phyloP scores from a whole-genome alignment of 2,113 vertebrate genomes.

The Fregata magnificens region DNA sequence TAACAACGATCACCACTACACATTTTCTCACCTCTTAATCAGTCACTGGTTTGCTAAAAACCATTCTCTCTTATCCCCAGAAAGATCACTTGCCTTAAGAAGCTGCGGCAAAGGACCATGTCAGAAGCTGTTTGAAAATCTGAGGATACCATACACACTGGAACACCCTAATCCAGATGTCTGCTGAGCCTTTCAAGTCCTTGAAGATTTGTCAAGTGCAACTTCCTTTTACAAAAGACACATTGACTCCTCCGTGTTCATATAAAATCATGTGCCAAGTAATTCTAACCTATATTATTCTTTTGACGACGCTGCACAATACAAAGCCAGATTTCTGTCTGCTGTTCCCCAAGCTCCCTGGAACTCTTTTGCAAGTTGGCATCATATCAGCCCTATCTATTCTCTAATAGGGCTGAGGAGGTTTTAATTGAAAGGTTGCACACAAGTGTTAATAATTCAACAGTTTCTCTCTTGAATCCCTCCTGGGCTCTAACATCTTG shows the following conservation, averaged over 20 bases:
- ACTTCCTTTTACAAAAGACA: neutral
- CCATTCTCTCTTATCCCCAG: neutral
- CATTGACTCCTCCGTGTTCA: neutral
- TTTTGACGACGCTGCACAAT: neutral
- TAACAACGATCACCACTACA: neutral
- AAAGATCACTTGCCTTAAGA: neutral
- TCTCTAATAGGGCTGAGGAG: neutral
- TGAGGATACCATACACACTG: neutral
- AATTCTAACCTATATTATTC: neutral
- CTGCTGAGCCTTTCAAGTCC: neutral
- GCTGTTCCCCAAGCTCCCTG: neutral
- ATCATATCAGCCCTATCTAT: neutral
- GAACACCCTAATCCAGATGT: neutral
- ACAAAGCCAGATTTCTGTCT: neutral
- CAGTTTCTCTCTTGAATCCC: neutral
- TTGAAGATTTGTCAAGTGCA: neutral
- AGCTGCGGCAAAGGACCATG: neutral
- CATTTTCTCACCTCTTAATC: neutral
- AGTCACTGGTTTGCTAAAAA: neutral
- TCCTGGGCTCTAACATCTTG: neutral
- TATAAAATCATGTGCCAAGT: neutral
- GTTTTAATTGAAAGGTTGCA: neutral
- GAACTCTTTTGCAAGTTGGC: neutral
- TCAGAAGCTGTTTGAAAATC: neutral
- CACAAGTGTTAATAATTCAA: neutral